phyloP scores from a whole-genome alignment of 1,140 invertebrate species.

The Aphaenogaster floridana region DNA sequence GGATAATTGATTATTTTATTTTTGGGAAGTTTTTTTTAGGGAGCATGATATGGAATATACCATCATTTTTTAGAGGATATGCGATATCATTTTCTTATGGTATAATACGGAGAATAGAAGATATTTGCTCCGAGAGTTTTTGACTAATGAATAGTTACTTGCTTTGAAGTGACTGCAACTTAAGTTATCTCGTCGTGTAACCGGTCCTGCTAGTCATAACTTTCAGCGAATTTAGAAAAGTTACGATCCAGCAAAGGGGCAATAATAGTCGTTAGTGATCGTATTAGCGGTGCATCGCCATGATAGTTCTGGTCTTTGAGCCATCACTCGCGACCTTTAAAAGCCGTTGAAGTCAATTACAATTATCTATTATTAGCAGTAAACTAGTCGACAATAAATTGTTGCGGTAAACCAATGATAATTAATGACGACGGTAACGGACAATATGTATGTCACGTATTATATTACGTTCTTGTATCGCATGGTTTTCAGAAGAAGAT shows the following conservation, averaged over 20 bases:
- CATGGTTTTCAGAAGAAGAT: background rate
- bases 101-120: background rate
- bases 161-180: background rate
- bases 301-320: background rate
- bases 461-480: background rate
- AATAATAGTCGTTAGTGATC: background rate
- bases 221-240: conserved; percentile 22
- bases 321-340: conserved; percentile 41
- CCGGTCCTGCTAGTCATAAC: background rate
- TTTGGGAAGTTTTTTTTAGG: background rate
- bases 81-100: background rate
- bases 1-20: conserved; percentile 11
- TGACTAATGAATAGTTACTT: background rate
- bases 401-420: conserved; percentile 13
- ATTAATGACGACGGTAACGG: conserved; percentile 20
- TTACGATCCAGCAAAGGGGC: background rate
- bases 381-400: conserved; percentile 32
- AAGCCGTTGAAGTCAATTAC: conserved; percentile 45
- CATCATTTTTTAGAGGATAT: background rate
- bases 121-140: background rate
- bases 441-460: background rate
- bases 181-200: conserved; percentile 4
- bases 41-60: background rate
- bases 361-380: conserved; percentile 38
- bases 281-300: background rate